Conservation (phyloP, 2,888 invertebrate species). For the Anarsia innoxiella region DNA sequence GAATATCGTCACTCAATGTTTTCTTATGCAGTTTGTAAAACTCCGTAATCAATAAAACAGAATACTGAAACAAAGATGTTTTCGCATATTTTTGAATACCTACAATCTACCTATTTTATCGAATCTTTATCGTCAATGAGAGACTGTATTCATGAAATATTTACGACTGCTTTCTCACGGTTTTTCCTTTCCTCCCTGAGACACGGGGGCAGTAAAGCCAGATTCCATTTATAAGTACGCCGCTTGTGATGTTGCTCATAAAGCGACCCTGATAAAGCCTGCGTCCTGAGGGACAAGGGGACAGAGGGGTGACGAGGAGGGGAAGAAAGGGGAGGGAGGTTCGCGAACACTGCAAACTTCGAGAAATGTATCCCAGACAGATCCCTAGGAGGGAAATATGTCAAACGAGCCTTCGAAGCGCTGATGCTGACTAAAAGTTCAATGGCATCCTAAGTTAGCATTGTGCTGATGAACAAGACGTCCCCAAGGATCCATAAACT, state of each 20-base stretch:
- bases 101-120: conserved; percentile 8
- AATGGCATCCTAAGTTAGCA: conserved; percentile 6
- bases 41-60: too few species aligned
- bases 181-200: conserved; percentile 25
- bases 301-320: background rate
- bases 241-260: conserved; percentile 47
- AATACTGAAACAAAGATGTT: conserved; percentile 4
- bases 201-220: conserved; percentile 37
- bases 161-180: conserved; percentile 38
- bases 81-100: conserved; percentile 8
- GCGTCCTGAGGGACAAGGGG: conserved; percentile 30
- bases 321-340: conserved; percentile 7
- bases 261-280: conserved; percentile 47
- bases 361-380: conserved; percentile 13
- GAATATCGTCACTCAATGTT: too few species aligned
- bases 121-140: conserved; percentile 9
- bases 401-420: conserved; percentile 1
- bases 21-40: too few species aligned
- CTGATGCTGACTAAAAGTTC: conserved; percentile 3
- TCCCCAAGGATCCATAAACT: too few species aligned
- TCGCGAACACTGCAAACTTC: conserved; percentile 17
- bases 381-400: conserved; percentile 5
- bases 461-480: background rate
- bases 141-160: conserved; percentile 30
- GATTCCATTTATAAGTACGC: conserved; percentile 47